Conservation (phyloP, 2,797 vertebrate species). For the Melanotaenia maccullochi region DNA sequence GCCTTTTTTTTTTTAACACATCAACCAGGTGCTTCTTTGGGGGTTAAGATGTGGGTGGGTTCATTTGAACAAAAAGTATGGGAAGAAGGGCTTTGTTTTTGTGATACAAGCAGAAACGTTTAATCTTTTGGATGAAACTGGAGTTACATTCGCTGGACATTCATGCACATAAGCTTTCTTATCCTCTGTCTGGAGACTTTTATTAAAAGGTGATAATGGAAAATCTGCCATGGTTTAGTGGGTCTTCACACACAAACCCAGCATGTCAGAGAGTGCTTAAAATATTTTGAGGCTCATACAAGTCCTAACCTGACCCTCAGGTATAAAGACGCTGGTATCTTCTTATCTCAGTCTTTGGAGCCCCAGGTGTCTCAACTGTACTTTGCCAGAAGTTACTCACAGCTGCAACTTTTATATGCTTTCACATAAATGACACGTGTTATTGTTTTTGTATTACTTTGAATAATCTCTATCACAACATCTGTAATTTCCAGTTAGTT, state of each 20-base stretch:
- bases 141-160: neutral
- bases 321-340: conserved; percentile 23
- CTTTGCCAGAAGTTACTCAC: conserved; percentile 24
- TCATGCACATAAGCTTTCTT: neutral
- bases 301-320: conserved; percentile 71
- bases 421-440: neutral
- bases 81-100: neutral
- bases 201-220: conserved; percentile 1
- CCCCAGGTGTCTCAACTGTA: conserved; percentile 46
- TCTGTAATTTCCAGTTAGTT: neutral
- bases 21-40: neutral
- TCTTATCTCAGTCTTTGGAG: conserved; percentile 63
- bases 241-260: neutral
- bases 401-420: neutral
- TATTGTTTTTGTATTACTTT: neutral
- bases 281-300: conserved; percentile 62
- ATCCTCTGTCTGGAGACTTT: neutral
- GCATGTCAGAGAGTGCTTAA: conserved; percentile 51
- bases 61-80: neutral
- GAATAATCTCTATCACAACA: accelerated
- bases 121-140: neutral
- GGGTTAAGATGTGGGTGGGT: neutral
- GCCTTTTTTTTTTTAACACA: neutral
- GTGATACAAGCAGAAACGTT: neutral
- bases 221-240: neutral